Evolutionary conservation across 2,113 vertebrate genomes (phyloP).

Genomic region (Vimba vimba): DNA sequence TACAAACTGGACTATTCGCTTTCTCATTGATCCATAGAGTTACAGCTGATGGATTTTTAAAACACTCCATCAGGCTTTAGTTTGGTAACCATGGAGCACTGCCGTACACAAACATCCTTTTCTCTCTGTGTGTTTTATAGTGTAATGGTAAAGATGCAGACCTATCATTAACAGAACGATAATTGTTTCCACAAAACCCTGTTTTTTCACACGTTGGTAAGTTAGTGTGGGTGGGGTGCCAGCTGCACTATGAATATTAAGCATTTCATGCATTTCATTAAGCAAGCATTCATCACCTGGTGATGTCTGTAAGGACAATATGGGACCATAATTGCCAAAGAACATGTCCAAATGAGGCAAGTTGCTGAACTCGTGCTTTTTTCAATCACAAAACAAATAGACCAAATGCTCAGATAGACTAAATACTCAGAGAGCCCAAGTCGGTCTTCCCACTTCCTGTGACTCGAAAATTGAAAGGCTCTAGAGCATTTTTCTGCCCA

Average conservation of each 20-base stretch:
- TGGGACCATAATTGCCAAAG: not conserved
- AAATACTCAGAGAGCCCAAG: constrained; percentile 4
- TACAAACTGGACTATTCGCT: not conserved
- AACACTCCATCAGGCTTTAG: constrained; percentile 19
- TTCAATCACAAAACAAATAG: constrained; percentile 17
- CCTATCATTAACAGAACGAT: constrained; percentile 44
- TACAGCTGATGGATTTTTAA: constrained; percentile 19
- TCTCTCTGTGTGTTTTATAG: constrained; percentile 1
- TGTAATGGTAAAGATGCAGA: constrained; percentile 28
- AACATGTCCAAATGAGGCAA: constrained; percentile 22
- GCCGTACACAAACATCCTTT: constrained; percentile 19
- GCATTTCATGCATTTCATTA: not conserved
- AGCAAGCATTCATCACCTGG: not conserved
- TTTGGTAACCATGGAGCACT: constrained; percentile 41
- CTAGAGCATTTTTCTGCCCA: constrained; percentile 51
- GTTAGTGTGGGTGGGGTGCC: constrained; percentile 69
- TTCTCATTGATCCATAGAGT: constrained; percentile 35
- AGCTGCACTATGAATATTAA: constrained; percentile 47
- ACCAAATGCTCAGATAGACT: not conserved
- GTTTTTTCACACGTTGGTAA: constrained; percentile 67
- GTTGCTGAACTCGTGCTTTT: not conserved
- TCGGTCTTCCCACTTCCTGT: not conserved
- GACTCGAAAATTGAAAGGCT: constrained; percentile 37
- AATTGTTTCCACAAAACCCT: constrained; percentile 70
- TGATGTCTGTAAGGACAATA: constrained; percentile 25